Conservation (phyloP, 1,140 invertebrate species). For the Caenorhabditis latens region DNA sequence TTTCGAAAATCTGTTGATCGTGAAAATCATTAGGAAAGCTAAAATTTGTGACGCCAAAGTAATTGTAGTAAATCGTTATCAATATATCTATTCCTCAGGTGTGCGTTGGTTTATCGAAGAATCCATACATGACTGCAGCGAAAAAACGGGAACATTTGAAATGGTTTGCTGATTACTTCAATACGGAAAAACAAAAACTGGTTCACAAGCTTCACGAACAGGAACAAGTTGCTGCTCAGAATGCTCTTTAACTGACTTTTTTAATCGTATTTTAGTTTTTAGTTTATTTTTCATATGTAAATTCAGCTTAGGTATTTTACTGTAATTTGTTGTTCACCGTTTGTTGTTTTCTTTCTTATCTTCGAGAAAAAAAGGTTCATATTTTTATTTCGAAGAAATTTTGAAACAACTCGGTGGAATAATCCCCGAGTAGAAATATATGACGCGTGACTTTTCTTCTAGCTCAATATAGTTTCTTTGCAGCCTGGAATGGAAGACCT, state of each 20-base stretch:
- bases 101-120: slow-evolving; percentile 91
- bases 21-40: too few relatives aligned
- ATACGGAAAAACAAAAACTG: slow-evolving; percentile 78
- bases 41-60: too few relatives aligned
- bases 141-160: slow-evolving; percentile 89
- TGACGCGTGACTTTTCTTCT: not conserved
- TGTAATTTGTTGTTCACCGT: not conserved
- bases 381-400: not conserved
- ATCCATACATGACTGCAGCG: slow-evolving; percentile 88
- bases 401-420: slow-evolving; percentile 17
- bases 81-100: slow-evolving; percentile 34
- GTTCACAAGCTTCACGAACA: slow-evolving; percentile 66
- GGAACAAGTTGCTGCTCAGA: slow-evolving; percentile 65
- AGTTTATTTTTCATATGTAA: not conserved
- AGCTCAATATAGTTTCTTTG: too few relatives aligned
- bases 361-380: not conserved
- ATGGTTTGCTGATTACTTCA: slow-evolving; percentile 94
- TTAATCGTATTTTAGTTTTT: not conserved
- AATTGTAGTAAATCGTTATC: not conserved
- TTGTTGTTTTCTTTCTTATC: not conserved
- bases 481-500: not conserved
- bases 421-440: slow-evolving; percentile 44
- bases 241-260: slow-evolving; percentile 8
- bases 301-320: not conserved
- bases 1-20: too few relatives aligned